These are phyloP conservation scores for Agrypnus murinus DNA, from an alignment of 2,888 invertebrate species.

Conservation along the genomic window DNA sequence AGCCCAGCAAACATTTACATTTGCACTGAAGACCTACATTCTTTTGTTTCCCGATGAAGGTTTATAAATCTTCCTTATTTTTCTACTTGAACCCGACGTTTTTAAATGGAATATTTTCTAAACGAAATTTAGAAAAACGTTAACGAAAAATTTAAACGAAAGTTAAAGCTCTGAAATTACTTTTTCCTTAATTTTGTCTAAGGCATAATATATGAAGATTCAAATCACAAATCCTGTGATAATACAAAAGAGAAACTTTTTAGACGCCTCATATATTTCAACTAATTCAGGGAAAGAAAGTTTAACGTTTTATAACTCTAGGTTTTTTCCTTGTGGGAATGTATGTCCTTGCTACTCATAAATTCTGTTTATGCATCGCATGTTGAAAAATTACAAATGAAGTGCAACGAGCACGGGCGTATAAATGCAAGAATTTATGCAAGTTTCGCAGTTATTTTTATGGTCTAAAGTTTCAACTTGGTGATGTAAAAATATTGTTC, in stretches of 20 bases:
- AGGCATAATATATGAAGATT: too few relatives aligned
- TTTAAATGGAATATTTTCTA: neutral
- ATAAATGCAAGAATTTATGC: constrained; percentile 14
- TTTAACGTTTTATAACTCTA: neutral
- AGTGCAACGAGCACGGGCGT: neutral
- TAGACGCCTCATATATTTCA: neutral
- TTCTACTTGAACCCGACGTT: neutral
- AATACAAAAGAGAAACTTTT: neutral
- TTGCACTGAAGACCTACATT: neutral
- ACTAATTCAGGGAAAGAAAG: neutral
- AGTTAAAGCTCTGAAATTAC: neutral
- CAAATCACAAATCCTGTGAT: too few relatives aligned
- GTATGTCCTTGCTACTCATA: neutral
- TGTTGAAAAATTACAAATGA: constrained; percentile 16
- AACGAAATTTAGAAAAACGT: neutral
- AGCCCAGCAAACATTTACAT: constrained; percentile 16
- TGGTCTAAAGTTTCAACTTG: neutral
- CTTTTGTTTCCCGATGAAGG: neutral
- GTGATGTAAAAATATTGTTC: constrained; percentile 11
- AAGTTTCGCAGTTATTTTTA: neutral
- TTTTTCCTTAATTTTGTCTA: too few relatives aligned
- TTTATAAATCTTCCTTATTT: constrained; percentile 7
- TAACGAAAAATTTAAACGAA: too few relatives aligned
- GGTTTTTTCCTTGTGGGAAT: neutral
- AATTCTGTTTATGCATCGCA: constrained; percentile 1